Conservation (phyloP, 2,797 vertebrate genomes). For the Pseudochromis fuscus region DNA sequence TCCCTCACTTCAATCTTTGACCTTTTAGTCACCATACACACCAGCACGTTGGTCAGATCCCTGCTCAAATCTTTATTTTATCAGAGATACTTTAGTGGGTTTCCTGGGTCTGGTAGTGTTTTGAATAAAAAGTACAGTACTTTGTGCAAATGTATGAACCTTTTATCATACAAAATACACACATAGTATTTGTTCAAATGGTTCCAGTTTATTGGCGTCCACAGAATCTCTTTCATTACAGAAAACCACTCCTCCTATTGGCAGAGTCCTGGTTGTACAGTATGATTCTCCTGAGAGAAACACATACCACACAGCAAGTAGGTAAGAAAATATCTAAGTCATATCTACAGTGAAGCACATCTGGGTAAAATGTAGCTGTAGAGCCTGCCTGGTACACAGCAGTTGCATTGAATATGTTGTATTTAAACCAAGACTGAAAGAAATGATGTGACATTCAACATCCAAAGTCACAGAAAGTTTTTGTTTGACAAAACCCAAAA, state of each 20-base stretch:
- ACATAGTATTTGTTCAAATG: slow-evolving; percentile 58
- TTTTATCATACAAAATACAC: slow-evolving; percentile 11
- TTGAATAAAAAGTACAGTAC: background rate
- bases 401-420: background rate
- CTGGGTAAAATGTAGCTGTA: slow-evolving; percentile 42
- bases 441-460: background rate
- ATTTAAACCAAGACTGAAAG: background rate
- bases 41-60: too few relatives aligned
- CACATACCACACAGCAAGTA: slow-evolving; percentile 50
- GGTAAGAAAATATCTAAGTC: slow-evolving; percentile 55
- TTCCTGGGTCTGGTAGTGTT: too few relatives aligned
- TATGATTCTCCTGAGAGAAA: slow-evolving; percentile 55
- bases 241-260: slow-evolving; percentile 54
- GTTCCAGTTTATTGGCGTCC: slow-evolving; percentile 75
- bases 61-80: too few relatives aligned
- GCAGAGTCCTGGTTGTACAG: slow-evolving; percentile 42
- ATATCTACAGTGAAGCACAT: slow-evolving; percentile 44
- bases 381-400: slow-evolving; percentile 23
- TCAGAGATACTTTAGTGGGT: too few relatives aligned
- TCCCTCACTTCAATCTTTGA: too few relatives aligned
- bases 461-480: background rate
- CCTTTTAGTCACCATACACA: too few relatives aligned
- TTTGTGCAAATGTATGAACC: background rate
- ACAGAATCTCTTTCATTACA: slow-evolving; percentile 69
- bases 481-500: background rate